These are phyloP conservation scores for Tamias sibiricus DNA, from an alignment of 2,113 vertebrate species.

Conservation along the genomic window DNA sequence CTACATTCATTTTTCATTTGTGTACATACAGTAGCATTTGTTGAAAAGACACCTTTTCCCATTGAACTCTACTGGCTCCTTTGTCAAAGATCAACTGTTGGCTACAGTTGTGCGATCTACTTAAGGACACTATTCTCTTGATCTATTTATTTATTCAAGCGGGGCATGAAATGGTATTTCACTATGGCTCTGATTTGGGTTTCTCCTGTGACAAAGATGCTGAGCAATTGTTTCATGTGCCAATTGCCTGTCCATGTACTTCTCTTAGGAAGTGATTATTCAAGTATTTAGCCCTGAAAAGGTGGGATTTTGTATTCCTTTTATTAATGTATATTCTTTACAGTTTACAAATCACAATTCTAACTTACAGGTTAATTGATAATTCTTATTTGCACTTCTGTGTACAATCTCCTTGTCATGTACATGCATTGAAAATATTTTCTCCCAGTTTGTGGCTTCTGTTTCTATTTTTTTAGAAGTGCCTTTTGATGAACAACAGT, in stretches of 20 bases:
- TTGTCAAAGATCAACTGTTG: not conserved
- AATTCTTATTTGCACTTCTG: not conserved
- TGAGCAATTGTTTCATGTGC: not conserved
- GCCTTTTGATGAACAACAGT: not conserved
- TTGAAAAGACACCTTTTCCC: not conserved
- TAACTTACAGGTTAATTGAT: not conserved
- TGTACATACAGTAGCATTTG: not conserved
- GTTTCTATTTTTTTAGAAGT: not conserved
- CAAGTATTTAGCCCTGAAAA: not conserved
- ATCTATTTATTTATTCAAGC: not conserved
- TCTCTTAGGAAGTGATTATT: not conserved
- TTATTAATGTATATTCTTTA: not conserved
- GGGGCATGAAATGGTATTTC: not conserved
- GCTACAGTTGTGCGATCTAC: not conserved
- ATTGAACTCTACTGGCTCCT: not conserved
- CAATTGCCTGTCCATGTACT: too few species aligned
- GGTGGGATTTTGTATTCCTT: not conserved
- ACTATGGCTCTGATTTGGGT: not conserved
- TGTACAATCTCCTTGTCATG: not conserved
- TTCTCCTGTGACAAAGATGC: not conserved
- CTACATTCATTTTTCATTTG: not conserved
- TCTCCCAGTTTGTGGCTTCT: not conserved
- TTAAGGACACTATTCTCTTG: not conserved
- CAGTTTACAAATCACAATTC: not conserved
- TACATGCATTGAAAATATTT: not conserved